Conservation (phyloP, 2,113 vertebrate species). For the Phylloscopus trochiloides region DNA sequence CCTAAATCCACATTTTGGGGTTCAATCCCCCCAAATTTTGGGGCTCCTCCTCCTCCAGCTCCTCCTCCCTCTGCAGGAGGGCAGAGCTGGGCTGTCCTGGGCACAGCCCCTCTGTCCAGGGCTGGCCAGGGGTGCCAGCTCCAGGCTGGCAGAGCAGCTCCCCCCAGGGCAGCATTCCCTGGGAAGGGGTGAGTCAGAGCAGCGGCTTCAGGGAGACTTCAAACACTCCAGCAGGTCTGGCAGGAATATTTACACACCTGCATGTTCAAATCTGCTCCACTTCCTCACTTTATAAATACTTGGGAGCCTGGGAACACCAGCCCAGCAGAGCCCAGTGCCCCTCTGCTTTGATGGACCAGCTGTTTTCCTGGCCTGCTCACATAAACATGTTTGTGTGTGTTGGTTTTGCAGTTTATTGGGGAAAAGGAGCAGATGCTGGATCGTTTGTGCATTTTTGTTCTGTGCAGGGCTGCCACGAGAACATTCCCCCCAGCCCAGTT, state of each 20-base stretch:
- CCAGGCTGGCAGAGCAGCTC: neutral
- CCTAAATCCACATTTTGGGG: no score
- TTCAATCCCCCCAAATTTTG: no score
- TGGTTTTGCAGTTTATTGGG: constrained; percentile 16
- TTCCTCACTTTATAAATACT: constrained; percentile 66
- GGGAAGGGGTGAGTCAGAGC: constrained; percentile 13
- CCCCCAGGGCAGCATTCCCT: neutral
- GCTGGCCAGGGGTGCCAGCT: neutral
- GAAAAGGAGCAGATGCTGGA: constrained; percentile 2
- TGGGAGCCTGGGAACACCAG: neutral
- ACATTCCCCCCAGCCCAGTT: neutral
- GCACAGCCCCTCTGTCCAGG: neutral
- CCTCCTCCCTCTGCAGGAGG: neutral
- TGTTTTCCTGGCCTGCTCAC: constrained; percentile 15
- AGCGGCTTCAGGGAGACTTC: neutral
- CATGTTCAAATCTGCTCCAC: neutral
- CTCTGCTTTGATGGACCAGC: constrained; percentile 20
- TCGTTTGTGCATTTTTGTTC: neutral
- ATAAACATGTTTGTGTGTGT: constrained; percentile 12
- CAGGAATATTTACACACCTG: constrained; percentile 64
- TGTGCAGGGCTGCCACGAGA: neutral
- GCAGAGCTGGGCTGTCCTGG: neutral
- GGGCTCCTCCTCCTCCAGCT: no score
- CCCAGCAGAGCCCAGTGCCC: neutral
- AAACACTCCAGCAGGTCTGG: constrained; percentile 11